These are phyloP conservation scores for Habroteleia sp. DNA, from an alignment of 2,888 invertebrate species.

Conservation along the genomic window DNA sequence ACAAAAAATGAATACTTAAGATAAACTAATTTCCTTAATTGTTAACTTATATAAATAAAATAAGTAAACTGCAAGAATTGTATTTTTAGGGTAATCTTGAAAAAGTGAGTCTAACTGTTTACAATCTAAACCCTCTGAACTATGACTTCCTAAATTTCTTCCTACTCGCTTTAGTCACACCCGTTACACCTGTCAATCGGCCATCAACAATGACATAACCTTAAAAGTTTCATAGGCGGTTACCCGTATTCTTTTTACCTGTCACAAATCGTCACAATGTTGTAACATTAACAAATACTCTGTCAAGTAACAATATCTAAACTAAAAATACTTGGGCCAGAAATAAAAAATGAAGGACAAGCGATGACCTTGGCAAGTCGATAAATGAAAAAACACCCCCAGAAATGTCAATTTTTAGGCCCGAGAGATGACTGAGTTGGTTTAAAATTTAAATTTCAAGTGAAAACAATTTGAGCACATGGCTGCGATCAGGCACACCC, in stretches of 20 bases:
- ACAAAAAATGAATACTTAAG: no score
- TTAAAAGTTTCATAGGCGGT: neutral
- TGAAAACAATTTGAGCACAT: slow-evolving; percentile 81
- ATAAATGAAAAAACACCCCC: neutral
- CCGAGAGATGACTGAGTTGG: neutral
- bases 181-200: slow-evolving; percentile 14
- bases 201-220: slow-evolving; percentile 23
- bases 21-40: no score
- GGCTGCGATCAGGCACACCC: slow-evolving; percentile 88
- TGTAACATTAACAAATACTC: neutral
- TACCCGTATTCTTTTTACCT: neutral
- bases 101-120: no score
- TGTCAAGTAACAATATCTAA: neutral
- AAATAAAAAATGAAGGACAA: neutral
- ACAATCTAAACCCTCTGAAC: no score
- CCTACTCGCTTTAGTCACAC: no score
- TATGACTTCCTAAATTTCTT: no score
- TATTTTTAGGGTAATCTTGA: no score
- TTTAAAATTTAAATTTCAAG: neutral
- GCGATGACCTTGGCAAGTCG: slow-evolving; percentile 2
- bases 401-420: slow-evolving; percentile 1
- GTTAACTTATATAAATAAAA: no score
- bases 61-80: no score
- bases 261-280: neutral
- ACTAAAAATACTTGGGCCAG: neutral